A percentile compares a stretch with the other conserved stretches of the same genome.
These are phyloP conservation scores for Papilio polyxenes DNA, from an alignment of 1,140 invertebrate genomes.

Conservation along the genomic window DNA sequence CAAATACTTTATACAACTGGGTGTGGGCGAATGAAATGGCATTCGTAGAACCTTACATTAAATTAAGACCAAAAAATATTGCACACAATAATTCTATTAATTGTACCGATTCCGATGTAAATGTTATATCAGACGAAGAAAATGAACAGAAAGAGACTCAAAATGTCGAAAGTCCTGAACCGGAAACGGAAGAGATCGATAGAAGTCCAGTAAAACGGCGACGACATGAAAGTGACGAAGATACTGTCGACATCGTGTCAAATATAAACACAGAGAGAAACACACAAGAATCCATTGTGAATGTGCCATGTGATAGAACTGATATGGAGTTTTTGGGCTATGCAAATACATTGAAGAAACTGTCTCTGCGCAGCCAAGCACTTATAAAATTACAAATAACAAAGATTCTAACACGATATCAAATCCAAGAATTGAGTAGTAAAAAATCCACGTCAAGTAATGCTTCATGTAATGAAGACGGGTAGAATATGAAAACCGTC, in stretches of 20 bases:
- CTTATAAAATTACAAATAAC: slow-evolving; percentile 34
- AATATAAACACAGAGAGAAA: slow-evolving; percentile 11
- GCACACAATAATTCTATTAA: slow-evolving; percentile 22
- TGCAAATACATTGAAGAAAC: slow-evolving; percentile 14
- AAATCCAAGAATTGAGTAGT: slow-evolving; percentile 31
- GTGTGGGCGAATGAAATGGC: slow-evolving; percentile 34
- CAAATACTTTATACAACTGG: slow-evolving; percentile 33
- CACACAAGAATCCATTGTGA: background rate
- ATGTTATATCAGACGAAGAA: background rate
- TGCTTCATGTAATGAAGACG: background rate
- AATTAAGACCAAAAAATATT: slow-evolving; percentile 15
- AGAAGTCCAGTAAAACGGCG: slow-evolving; percentile 30
- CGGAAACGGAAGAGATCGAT: slow-evolving; percentile 15
- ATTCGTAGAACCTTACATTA: slow-evolving; percentile 31
- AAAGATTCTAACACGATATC: slow-evolving; percentile 24
- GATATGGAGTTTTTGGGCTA: slow-evolving; percentile 35
- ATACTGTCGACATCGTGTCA: slow-evolving; percentile 17
- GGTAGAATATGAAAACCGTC: background rate
- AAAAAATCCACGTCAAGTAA: background rate
- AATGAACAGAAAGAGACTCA: background rate
- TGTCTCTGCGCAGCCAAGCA: slow-evolving; percentile 26
- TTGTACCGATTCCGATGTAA: slow-evolving; percentile 10
- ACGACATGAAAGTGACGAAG: background rate
- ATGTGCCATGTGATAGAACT: slow-evolving; percentile 22
- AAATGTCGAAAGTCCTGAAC: slow-evolving; percentile 24